phyloP scores from a whole-genome alignment of 2,797 vertebrate species.

The Saxicola maurus region DNA sequence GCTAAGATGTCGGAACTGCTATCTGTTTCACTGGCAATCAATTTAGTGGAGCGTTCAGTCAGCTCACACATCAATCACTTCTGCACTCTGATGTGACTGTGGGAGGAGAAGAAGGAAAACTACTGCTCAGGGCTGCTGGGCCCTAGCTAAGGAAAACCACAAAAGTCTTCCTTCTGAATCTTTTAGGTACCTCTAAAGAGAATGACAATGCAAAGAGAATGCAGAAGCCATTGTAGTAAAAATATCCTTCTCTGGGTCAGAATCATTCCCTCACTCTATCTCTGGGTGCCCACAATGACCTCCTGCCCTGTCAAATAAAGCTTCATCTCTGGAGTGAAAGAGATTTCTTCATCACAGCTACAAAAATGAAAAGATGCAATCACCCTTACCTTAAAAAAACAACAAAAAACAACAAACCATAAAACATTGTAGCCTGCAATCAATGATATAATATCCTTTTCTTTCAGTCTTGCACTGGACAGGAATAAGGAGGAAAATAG shows the following conservation, averaged over 20 bases:
- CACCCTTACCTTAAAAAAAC: neutral
- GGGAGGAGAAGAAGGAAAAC: neutral
- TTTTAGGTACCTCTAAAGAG: no score
- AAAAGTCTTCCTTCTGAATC: neutral
- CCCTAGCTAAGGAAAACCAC: neutral
- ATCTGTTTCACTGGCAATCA: slow-evolving; percentile 1
- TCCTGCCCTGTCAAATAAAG: neutral
- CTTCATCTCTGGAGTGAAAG: neutral
- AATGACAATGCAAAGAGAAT: neutral
- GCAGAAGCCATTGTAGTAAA: fast-evolving
- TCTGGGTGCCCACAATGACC: neutral
- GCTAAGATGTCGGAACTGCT: slow-evolving; percentile 29
- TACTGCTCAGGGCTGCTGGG: neutral
- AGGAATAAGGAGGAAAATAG: neutral
- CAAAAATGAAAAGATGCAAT: neutral
- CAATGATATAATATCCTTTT: neutral
- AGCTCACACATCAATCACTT: neutral
- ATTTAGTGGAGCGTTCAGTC: neutral
- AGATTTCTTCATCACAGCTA: neutral
- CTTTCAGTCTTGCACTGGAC: neutral
- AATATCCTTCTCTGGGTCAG: neutral
- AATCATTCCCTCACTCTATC: neutral
- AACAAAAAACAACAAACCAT: neutral
- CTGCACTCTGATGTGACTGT: neutral
- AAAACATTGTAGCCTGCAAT: neutral